phyloP scores from a whole-genome alignment of 2,113 vertebrate genomes.

The Phalacrocorax pelagicus region DNA sequence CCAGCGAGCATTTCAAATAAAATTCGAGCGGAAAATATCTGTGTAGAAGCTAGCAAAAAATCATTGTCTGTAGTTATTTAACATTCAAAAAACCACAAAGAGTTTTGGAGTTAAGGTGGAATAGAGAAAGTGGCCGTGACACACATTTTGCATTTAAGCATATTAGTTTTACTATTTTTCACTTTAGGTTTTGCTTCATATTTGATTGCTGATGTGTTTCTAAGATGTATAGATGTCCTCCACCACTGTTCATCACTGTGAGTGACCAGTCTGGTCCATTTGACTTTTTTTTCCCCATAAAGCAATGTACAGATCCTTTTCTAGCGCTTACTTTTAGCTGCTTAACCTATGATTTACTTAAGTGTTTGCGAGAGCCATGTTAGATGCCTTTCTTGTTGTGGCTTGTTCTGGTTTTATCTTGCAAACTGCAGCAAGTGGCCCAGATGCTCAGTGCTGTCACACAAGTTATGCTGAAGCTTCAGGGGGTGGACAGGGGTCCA shows the following conservation, averaged over 20 bases:
- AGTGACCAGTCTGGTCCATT: not conserved
- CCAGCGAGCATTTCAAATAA: not conserved
- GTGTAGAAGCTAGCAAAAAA: not conserved
- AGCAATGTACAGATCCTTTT: not conserved
- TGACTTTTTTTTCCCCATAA: not conserved
- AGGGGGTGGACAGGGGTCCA: not conserved
- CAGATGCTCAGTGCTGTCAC: not conserved
- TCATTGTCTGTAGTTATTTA: not conserved
- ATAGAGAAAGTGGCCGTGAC: not conserved
- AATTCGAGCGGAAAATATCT: not conserved
- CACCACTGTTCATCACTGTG: accelerated
- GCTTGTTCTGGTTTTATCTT: not conserved
- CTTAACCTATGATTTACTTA: not conserved
- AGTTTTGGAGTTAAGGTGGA: not conserved
- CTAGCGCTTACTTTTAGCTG: not conserved
- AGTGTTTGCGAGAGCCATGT: not conserved
- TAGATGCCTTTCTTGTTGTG: not conserved
- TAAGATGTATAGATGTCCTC: not conserved
- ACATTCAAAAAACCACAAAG: not conserved
- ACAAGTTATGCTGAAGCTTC: not conserved
- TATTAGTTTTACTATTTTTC: not conserved
- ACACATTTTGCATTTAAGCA: not conserved
- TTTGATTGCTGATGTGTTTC: not conserved
- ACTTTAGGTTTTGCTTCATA: not conserved
- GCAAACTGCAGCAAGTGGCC: not conserved